Evolutionary conservation across 1,140 invertebrate species (phyloP), one percentile per base, ranked within the genome.

Genomic region (Lepidostoma basale): DNA sequence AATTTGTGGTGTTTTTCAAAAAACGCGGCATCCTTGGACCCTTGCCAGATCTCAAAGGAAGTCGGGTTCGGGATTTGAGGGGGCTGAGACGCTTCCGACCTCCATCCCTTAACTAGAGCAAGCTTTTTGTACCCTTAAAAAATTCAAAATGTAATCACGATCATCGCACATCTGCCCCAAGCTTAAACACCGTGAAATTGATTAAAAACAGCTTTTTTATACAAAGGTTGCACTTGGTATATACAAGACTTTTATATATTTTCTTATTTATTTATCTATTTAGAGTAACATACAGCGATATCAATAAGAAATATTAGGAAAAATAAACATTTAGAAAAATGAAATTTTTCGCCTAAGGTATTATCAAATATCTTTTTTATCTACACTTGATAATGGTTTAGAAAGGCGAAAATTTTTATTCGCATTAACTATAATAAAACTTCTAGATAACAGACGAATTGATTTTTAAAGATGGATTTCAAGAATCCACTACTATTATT

Each of bases 41-140:
- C 30, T 12, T 33, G 5, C 5, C 5, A 33, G 22, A 40, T 63
- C 60, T 33, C 44, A 30, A 18, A 63, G 60, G 60, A 63, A 63
- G 44, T 33, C 44, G 5, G 20, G 60, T 22, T 47, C 44, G 16
- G 10, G 26, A 47, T 49, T 63, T 62, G n/a, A 33, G 36, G 23
- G 26, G 40, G 28, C 23, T 22, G 26, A 16, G 30, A 9, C n/a
- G 36, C 33, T 40, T 59, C 54, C 54, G 54, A 59, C 54, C 54
- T 36, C 54, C 40, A 10, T 10, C 6, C 45, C 45, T 23, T 54
- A 54, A 28, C 25, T 6, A 54, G 26, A 54, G 12, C 49, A 28
- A 30, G 26, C 23, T 54, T 52, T 54, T 54, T 54, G 26, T 28
- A 5, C 8, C 49, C 49, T 59, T 12, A 40, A 59, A 59, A 54